These are phyloP conservation scores for Drosophila miranda DNA, from an alignment of 1,140 invertebrate genomes.

Conservation along the genomic window DNA sequence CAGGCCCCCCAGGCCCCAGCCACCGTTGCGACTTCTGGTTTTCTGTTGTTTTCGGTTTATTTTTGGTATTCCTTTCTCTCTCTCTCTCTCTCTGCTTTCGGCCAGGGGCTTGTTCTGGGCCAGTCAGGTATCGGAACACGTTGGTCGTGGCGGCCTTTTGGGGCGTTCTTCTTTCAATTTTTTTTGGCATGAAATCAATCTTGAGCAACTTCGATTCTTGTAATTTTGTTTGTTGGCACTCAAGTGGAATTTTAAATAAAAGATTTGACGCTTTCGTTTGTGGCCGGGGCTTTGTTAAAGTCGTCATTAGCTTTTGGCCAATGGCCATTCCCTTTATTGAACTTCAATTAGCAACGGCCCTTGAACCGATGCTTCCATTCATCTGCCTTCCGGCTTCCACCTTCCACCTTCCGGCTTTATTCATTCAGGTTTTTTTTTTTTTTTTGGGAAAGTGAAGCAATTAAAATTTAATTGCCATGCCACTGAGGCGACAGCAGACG, in stretches of 20 bases:
- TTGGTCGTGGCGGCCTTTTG: slow-evolving; percentile 3
- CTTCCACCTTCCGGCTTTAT: slow-evolving; percentile 16
- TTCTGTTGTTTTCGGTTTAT: slow-evolving; percentile 12
- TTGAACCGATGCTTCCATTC: slow-evolving; percentile 8
- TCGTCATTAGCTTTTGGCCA: slow-evolving; percentile 65
- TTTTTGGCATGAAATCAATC: slow-evolving; percentile 68
- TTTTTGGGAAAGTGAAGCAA: slow-evolving; percentile 67
- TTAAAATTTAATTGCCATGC: slow-evolving; percentile 66
- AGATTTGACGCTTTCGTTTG: slow-evolving; percentile 69
- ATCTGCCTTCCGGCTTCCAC: not conserved
- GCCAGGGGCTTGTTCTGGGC: slow-evolving; percentile 1
- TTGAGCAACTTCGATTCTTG: slow-evolving; percentile 26
- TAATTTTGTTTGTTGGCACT: slow-evolving; percentile 10
- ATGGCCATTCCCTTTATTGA: slow-evolving; percentile 38
- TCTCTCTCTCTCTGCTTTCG: slow-evolving; percentile 7
- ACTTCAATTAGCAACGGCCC: slow-evolving; percentile 65
- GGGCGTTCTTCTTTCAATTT: slow-evolving; percentile 20
- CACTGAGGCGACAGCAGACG: slow-evolving; percentile 12
- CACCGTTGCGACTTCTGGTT: slow-evolving; percentile 1
- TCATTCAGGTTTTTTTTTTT: no score
- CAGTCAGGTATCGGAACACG: slow-evolving; percentile 1
- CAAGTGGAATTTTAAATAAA: slow-evolving; percentile 64
- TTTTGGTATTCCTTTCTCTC: slow-evolving; percentile 11
- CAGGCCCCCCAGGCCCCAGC: slow-evolving; percentile 1
- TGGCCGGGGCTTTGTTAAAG: slow-evolving; percentile 45